Evolutionary conservation across 2,888 invertebrate genomes (phyloP).

Genomic region (Caenorhabditis sp.): DNA sequence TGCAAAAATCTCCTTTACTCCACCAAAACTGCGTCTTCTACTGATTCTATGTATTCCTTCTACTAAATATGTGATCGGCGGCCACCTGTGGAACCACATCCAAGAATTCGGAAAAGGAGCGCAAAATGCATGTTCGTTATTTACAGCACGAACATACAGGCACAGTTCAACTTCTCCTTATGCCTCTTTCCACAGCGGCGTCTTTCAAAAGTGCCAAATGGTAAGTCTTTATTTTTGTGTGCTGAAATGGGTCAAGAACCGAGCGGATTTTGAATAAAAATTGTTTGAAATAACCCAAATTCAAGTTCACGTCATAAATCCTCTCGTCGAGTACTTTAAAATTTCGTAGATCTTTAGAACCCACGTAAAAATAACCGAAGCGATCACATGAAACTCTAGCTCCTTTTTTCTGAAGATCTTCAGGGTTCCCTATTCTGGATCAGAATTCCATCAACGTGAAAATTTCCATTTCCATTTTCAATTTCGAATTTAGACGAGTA

Average conservation of each 20-base stretch:
- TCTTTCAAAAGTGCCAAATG: conserved; percentile 75
- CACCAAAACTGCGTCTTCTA: not conserved
- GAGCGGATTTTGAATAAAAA: no score
- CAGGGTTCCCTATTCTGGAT: no score
- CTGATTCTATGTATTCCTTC: not conserved
- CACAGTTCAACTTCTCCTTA: conserved; percentile 78
- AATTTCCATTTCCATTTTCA: not conserved
- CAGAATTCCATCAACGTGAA: no score
- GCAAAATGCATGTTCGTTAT: conserved; percentile 77
- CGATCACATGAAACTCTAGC: no score
- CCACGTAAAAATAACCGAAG: not conserved
- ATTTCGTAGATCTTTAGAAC: not conserved
- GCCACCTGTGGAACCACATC: not conserved
- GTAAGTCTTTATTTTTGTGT: conserved; percentile 63
- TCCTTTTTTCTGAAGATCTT: no score
- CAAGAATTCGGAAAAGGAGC: not conserved
- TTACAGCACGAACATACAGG: conserved; percentile 78
- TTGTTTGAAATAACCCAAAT: no score
- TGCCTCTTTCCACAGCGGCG: conserved; percentile 76
- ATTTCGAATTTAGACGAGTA: not conserved
- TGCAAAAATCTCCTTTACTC: not conserved
- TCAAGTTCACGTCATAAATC: no score
- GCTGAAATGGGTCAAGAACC: no score
- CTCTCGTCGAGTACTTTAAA: no score
- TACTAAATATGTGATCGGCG: conserved; percentile 21